Evolutionary conservation across 1,140 invertebrate genomes (phyloP).

Genomic region (Amyelois transitella): DNA sequence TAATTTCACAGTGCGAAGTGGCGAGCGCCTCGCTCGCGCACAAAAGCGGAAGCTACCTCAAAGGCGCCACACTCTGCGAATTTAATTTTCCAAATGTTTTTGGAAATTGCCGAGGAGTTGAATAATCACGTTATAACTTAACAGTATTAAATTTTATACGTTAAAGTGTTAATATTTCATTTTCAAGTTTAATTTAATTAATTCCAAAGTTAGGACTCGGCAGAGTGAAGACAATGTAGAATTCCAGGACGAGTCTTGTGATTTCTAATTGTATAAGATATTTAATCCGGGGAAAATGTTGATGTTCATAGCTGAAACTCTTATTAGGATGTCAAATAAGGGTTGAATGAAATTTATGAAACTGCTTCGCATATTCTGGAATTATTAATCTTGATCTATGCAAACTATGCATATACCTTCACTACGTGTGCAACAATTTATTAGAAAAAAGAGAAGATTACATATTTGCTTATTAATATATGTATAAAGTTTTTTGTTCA

Average conservation of each 20-base stretch:
- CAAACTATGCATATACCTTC: too few relatives aligned
- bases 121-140: constrained; percentile 74
- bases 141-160: constrained; percentile 75
- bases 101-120: constrained; percentile 67
- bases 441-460: too few relatives aligned
- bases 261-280: constrained; percentile 15
- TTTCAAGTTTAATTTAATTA: constrained; percentile 76
- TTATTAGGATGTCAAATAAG: background rate
- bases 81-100: constrained; percentile 72
- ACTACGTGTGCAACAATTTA: too few relatives aligned
- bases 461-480: too few relatives aligned
- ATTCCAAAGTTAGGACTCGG: constrained; percentile 58
- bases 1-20: constrained; percentile 71
- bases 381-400: too few relatives aligned
- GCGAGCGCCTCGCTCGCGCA: constrained; percentile 40
- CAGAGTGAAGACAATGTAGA: constrained; percentile 23
- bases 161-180: constrained; percentile 76
- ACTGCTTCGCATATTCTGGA: too few relatives aligned
- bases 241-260: constrained; percentile 39
- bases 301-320: background rate
- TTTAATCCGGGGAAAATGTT: constrained; percentile 5
- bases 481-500: too few relatives aligned
- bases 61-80: constrained; percentile 47
- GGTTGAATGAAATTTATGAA: background rate
- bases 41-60: constrained; percentile 58